phyloP scores from a whole-genome alignment of 2,113 vertebrate genomes.

The Strix aluco region DNA sequence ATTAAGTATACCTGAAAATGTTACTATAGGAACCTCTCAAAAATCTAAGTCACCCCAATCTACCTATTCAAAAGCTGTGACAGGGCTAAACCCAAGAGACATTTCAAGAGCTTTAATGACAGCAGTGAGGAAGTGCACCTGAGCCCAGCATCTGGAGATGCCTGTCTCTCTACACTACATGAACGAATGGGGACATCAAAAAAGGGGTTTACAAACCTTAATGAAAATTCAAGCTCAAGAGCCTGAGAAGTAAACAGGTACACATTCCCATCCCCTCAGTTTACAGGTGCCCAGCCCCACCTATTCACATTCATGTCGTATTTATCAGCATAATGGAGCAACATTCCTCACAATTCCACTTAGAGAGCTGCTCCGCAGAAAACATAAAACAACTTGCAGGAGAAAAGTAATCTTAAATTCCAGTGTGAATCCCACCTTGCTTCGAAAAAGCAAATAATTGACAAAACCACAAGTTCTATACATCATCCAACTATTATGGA shows the following conservation, averaged over 20 bases:
- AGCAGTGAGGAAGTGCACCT: accelerated
- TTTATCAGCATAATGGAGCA: neutral
- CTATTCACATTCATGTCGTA: accelerated
- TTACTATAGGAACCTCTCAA: neutral
- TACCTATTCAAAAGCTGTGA: neutral
- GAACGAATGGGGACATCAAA: accelerated
- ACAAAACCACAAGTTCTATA: neutral
- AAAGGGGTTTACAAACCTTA: accelerated
- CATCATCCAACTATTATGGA: neutral
- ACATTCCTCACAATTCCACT: neutral
- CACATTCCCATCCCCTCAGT: neutral
- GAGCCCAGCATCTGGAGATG: neutral
- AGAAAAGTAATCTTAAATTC: neutral
- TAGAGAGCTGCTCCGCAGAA: neutral
- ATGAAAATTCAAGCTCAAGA: neutral
- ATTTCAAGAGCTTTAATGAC: accelerated
- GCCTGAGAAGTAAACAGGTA: accelerated
- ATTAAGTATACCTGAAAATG: neutral
- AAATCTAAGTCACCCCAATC: neutral
- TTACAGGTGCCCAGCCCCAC: neutral
- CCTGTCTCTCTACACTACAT: accelerated
- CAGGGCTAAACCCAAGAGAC: neutral
- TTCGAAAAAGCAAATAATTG: neutral
- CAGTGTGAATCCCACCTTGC: neutral
- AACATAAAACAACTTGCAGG: neutral